Evolutionary conservation across 2,888 invertebrate species (phyloP).

Genomic region (Hypomecis punctinalis): DNA sequence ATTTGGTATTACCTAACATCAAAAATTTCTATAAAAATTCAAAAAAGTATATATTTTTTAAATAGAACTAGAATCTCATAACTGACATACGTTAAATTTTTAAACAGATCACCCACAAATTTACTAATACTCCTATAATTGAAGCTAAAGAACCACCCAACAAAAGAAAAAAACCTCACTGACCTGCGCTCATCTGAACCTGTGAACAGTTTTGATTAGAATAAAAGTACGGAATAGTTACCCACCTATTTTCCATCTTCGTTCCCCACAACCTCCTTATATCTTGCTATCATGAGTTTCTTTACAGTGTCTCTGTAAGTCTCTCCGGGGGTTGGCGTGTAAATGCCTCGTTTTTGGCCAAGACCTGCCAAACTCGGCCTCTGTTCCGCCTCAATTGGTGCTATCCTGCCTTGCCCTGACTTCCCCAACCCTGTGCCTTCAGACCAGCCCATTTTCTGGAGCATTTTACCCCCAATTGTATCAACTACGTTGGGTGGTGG

Average conservation of each 20-base stretch:
- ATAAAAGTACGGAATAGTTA: conserved; percentile 48
- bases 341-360: conserved; percentile 92
- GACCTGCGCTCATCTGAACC: conserved; percentile 60
- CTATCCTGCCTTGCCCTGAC: conserved; percentile 95
- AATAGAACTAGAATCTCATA: too few species aligned
- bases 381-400: conserved; percentile 93
- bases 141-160: not conserved
- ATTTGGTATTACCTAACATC: too few species aligned
- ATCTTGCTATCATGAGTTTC: conserved; percentile 95
- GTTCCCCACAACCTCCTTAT: conserved; percentile 91
- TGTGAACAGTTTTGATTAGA: conserved; percentile 54
- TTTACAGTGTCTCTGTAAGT: conserved; percentile 96
- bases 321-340: conserved; percentile 92
- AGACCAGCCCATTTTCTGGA: conserved; percentile 99
- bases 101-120: too few species aligned
- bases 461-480: conserved; percentile 96
- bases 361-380: conserved; percentile 92
- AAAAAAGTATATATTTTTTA: too few species aligned
- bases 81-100: too few species aligned
- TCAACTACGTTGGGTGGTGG: conserved; percentile 90
- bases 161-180: conserved; percentile 47
- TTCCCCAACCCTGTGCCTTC: conserved; percentile 98
- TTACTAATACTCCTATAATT: too few species aligned
- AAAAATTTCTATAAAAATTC: too few species aligned
- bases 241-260: conserved; percentile 81